A percentile compares a stretch with the other conserved stretches of the same genome.
These are phyloP conservation scores for Megaleporinus macrocephalus DNA, from an alignment of 2,113 vertebrate species.

Conservation along the genomic window DNA sequence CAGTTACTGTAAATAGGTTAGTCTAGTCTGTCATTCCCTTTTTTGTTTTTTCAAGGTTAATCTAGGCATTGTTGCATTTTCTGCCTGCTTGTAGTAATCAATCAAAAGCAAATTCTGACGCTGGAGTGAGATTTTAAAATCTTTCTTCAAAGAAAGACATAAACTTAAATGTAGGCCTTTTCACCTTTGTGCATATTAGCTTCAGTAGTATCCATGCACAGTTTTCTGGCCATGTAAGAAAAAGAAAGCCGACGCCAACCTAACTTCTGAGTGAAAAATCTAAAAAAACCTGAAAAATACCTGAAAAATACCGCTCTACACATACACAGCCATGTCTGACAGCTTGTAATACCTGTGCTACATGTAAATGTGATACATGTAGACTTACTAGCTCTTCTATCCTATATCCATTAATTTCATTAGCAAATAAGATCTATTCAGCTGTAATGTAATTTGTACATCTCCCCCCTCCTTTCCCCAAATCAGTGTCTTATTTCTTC, in stretches of 20 bases:
- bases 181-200: neutral
- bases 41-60: neutral
- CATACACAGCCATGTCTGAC: neutral
- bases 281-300: neutral
- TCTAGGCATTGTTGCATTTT: constrained; percentile 7
- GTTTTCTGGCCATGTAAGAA: neutral
- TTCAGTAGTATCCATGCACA: neutral
- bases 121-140: constrained; percentile 38
- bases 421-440: neutral
- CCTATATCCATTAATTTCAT: neutral
- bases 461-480: too few relatives aligned
- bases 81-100: constrained; percentile 42
- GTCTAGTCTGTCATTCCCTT: constrained; percentile 10
- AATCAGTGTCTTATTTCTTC: too few relatives aligned
- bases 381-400: neutral
- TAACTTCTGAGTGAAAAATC: neutral
- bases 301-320: too few relatives aligned
- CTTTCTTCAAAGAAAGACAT: constrained; percentile 28
- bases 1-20: constrained; percentile 44
- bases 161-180: neutral
- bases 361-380: neutral
- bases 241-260: neutral
- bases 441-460: neutral
- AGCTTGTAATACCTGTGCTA: neutral
- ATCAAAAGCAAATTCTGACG: neutral